phyloP scores from a whole-genome alignment of 1,140 invertebrate genomes.

The Drosophila bipectinata region DNA sequence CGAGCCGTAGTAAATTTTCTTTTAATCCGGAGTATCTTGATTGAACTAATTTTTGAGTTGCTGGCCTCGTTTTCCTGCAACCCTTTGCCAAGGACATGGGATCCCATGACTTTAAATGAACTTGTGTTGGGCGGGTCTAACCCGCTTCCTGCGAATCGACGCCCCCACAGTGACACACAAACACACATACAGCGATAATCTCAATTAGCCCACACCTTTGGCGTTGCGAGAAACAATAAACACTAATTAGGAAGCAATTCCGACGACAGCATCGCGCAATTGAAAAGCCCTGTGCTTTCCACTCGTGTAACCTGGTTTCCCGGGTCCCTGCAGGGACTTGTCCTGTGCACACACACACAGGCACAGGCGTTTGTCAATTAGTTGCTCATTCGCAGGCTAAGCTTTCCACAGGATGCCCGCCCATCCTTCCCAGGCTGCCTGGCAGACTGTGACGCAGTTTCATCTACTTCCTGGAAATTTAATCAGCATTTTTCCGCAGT shows the following conservation, averaged over 20 bases:
- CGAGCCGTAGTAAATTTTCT: no score
- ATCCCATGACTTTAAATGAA: constrained; percentile 10
- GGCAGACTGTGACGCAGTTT: constrained; percentile 20
- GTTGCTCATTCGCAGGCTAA: constrained; percentile 44
- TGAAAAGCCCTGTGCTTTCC: constrained; percentile 33
- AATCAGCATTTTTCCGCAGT: neutral
- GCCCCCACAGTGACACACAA: constrained; percentile 17
- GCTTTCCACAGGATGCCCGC: neutral
- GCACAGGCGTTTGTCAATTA: constrained; percentile 62
- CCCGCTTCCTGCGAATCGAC: constrained; percentile 11
- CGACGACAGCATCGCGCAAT: constrained; percentile 39
- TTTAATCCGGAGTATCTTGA: no score
- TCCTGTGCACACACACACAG: constrained; percentile 20
- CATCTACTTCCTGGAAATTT: neutral
- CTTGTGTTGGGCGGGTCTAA: neutral
- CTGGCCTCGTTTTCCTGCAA: neutral
- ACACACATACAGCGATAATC: constrained; percentile 20
- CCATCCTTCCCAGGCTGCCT: neutral
- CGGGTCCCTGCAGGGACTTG: constrained; percentile 2
- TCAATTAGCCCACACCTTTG: constrained; percentile 50
- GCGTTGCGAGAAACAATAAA: constrained; percentile 59
- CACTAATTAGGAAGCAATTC: constrained; percentile 68
- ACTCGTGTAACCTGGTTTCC: constrained; percentile 51
- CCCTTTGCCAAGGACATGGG: neutral
- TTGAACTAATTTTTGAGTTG: neutral